phyloP scores from a whole-genome alignment of 2,797 vertebrate species.

The Triplophysa bombifrons region DNA sequence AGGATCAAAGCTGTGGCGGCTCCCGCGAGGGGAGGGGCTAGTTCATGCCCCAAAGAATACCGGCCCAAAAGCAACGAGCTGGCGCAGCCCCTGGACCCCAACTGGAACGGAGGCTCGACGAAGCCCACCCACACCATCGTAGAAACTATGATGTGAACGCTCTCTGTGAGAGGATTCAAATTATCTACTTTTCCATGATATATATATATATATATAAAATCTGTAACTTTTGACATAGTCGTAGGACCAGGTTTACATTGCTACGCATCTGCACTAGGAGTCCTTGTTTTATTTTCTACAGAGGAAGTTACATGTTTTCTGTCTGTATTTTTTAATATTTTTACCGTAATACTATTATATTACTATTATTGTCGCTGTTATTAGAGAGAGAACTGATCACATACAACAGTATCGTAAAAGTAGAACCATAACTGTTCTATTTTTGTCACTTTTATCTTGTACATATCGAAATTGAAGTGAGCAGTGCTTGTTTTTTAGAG shows the following conservation, averaged over 20 bases:
- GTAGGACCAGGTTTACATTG: slow-evolving; percentile 95
- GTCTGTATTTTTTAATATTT: slow-evolving; percentile 76
- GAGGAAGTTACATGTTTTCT: slow-evolving; percentile 81
- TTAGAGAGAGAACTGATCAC: slow-evolving; percentile 66
- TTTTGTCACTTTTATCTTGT: slow-evolving; percentile 52
- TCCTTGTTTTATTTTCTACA: slow-evolving; percentile 82
- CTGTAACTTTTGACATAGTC: slow-evolving; percentile 88
- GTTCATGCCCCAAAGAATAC: slow-evolving; percentile 77
- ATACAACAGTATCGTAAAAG: slow-evolving; percentile 63
- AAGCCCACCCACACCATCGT: slow-evolving; percentile 95
- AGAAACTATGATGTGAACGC: slow-evolving; percentile 97
- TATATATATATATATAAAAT: slow-evolving; percentile 61
- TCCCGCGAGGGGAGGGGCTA: slow-evolving; percentile 83
- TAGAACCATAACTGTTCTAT: slow-evolving; percentile 44
- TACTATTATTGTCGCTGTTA: slow-evolving; percentile 80
- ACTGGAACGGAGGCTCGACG: slow-evolving; percentile 81
- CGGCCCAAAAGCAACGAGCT: slow-evolving; percentile 77
- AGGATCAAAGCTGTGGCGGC: slow-evolving; percentile 92
- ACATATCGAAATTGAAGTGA: slow-evolving; percentile 54
- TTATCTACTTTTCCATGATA: slow-evolving; percentile 77
- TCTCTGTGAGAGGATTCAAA: slow-evolving; percentile 81
- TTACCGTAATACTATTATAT: slow-evolving; percentile 78
- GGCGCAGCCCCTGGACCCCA: slow-evolving; percentile 81
- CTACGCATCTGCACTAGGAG: slow-evolving; percentile 91
- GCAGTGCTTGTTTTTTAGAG: slow-evolving; percentile 47